phyloP scores from a whole-genome alignment of 1,140 invertebrate species.

The Copidosoma floridanum region DNA sequence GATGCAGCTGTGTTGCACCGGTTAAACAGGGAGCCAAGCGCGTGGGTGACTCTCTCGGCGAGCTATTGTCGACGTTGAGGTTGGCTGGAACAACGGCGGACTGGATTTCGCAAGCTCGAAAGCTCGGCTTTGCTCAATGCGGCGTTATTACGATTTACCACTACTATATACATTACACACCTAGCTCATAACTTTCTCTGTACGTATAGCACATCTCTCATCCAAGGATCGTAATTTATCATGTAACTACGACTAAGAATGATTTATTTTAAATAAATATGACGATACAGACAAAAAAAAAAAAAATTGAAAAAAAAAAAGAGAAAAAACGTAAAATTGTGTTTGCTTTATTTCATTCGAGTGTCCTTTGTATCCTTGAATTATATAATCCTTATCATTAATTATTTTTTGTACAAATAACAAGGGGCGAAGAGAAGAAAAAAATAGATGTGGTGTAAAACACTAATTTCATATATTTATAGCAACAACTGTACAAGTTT shows the following conservation, averaged over 20 bases:
- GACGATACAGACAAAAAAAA: constrained; percentile 15
- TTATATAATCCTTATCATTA: too few species aligned
- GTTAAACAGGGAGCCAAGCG: background rate
- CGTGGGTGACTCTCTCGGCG: background rate
- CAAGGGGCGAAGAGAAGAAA: too few species aligned
- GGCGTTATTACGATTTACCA: background rate
- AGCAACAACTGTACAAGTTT: constrained; percentile 57
- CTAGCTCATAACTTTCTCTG: constrained; percentile 4
- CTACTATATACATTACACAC: constrained; percentile 3
- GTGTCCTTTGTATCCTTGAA: too few species aligned
- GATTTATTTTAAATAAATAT: constrained; percentile 30
- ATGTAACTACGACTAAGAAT: constrained; percentile 27
- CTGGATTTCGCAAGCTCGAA: too few species aligned
- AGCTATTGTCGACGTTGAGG: background rate
- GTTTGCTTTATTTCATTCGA: too few species aligned
- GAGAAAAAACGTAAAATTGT: background rate
- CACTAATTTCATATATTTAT: constrained; percentile 57
- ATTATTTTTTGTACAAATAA: too few species aligned
- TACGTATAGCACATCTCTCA: constrained; percentile 28
- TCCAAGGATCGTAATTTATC: constrained; percentile 20
- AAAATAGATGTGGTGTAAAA: constrained; percentile 49
- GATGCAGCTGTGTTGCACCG: constrained; percentile 14
- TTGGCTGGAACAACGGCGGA: background rate
- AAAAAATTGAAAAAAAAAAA: background rate
- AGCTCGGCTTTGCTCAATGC: background rate